Evolutionary conservation across 2,113 vertebrate genomes (phyloP).

Genomic region (Thryonomys swinderianus): DNA sequence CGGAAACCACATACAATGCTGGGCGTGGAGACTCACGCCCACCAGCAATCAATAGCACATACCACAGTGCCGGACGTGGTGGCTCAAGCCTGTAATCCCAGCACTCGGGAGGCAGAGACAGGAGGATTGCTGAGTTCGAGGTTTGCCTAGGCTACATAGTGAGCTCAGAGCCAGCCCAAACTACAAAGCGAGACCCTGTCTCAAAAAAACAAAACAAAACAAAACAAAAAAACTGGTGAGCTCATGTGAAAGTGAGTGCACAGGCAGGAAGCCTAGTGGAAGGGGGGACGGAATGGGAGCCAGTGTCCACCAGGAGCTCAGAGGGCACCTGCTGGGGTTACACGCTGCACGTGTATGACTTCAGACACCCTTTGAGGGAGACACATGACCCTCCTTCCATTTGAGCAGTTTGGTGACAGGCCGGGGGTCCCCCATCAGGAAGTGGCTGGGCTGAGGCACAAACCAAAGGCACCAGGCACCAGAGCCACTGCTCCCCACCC

Average conservation of each 20-base stretch:
- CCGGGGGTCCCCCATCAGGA: not conserved
- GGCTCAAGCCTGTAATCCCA: too few relatives aligned
- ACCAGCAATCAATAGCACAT: too few relatives aligned
- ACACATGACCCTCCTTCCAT: not conserved
- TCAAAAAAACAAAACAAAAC: too few relatives aligned
- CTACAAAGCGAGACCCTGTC: too few relatives aligned
- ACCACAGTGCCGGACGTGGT: too few relatives aligned
- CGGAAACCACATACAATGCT: too few relatives aligned
- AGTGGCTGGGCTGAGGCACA: not conserved
- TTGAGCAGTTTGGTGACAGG: not conserved
- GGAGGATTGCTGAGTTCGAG: too few relatives aligned
- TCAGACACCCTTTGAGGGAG: not conserved
- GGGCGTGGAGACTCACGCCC: too few relatives aligned
- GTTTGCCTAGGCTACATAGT: too few relatives aligned
- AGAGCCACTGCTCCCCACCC: not conserved
- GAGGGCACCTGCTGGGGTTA: accelerated
- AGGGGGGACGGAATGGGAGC: not conserved
- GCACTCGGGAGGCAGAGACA: too few relatives aligned
- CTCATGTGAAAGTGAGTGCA: not conserved
- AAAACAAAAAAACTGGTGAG: not conserved
- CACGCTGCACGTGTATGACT: accelerated
- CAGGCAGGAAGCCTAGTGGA: not conserved
- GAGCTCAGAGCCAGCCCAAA: too few relatives aligned
- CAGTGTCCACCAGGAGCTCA: not conserved
- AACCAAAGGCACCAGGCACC: not conserved